These are phyloP conservation scores for Melospiza georgiana DNA, from an alignment of 2,113 vertebrate species.

Conservation along the genomic window DNA sequence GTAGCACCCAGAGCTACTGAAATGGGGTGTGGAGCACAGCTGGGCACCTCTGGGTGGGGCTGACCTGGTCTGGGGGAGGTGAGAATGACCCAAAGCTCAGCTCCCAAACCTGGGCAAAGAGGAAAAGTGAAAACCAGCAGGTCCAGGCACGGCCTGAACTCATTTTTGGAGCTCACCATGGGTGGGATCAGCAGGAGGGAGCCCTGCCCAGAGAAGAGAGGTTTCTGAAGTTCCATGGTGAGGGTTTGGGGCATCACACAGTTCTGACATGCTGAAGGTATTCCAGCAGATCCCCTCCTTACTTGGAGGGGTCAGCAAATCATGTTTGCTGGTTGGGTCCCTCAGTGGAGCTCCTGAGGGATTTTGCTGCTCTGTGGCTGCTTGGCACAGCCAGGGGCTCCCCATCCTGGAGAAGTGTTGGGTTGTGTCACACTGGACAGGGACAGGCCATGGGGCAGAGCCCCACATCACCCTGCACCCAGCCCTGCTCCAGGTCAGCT, in stretches of 20 bases:
- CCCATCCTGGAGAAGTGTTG: neutral
- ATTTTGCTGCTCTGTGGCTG: neutral
- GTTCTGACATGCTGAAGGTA: neutral
- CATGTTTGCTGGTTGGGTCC: neutral
- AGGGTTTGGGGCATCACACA: neutral
- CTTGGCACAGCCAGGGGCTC: neutral
- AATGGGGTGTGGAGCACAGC: neutral
- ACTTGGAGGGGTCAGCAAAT: too few relatives aligned
- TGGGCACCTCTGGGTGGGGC: neutral
- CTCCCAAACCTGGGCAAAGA: neutral
- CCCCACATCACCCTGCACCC: neutral
- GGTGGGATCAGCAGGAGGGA: neutral
- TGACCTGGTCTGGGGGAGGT: neutral
- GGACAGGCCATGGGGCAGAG: neutral
- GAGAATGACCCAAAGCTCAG: neutral
- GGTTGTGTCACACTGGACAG: neutral
- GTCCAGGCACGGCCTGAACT: neutral
- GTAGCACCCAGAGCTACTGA: neutral
- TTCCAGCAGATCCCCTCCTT: neutral
- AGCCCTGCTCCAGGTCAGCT: fast-evolving
- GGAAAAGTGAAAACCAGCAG: neutral
- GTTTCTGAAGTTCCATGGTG: neutral
- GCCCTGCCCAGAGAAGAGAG: neutral
- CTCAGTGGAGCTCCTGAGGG: neutral
- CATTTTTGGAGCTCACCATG: fast-evolving